Conservation (phyloP, 2,888 invertebrate genomes). For the Drosophila falleni region DNA sequence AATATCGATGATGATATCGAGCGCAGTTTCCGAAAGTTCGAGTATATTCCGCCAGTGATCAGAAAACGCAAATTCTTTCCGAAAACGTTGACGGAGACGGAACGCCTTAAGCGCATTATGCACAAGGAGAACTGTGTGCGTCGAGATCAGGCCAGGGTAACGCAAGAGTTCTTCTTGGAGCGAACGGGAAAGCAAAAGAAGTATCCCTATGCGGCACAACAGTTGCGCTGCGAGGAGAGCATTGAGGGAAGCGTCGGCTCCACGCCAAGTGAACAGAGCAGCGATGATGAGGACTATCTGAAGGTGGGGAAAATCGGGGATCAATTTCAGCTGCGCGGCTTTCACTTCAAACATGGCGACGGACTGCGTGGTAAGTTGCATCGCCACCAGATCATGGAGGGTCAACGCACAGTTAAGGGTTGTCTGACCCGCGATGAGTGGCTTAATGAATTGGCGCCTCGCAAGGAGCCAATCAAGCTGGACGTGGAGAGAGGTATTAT, state of each 20-base stretch:
- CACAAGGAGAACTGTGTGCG: slow-evolving; percentile 73
- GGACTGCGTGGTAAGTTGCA: slow-evolving; percentile 81
- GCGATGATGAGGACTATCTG: slow-evolving; percentile 83
- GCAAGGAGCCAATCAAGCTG: slow-evolving; percentile 70
- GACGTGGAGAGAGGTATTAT: slow-evolving; percentile 76
- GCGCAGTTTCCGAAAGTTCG: slow-evolving; percentile 67
- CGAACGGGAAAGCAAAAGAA: slow-evolving; percentile 67
- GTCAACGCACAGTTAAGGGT: slow-evolving; percentile 71
- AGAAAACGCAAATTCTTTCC: slow-evolving; percentile 75
- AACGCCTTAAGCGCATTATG: slow-evolving; percentile 69
- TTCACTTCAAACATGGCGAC: slow-evolving; percentile 80
- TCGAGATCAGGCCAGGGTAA: slow-evolving; percentile 74
- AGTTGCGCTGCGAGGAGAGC: slow-evolving; percentile 69
- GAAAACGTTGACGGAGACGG: slow-evolving; percentile 79
- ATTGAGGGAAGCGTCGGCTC: slow-evolving; percentile 49
- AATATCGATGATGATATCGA: slow-evolving; percentile 74
- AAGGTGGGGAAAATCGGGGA: slow-evolving; percentile 78
- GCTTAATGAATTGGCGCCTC: slow-evolving; percentile 81
- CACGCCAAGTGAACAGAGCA: slow-evolving; percentile 77
- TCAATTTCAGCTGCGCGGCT: slow-evolving; percentile 82
- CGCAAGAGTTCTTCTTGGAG: slow-evolving; percentile 70
- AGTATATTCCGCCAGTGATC: slow-evolving; percentile 52
- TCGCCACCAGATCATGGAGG: slow-evolving; percentile 65
- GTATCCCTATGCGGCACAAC: slow-evolving; percentile 67
- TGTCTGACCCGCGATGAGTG: slow-evolving; percentile 83